Conservation (phyloP, 1,140 invertebrate genomes). For the Thaumetopoea pityocampa region DNA sequence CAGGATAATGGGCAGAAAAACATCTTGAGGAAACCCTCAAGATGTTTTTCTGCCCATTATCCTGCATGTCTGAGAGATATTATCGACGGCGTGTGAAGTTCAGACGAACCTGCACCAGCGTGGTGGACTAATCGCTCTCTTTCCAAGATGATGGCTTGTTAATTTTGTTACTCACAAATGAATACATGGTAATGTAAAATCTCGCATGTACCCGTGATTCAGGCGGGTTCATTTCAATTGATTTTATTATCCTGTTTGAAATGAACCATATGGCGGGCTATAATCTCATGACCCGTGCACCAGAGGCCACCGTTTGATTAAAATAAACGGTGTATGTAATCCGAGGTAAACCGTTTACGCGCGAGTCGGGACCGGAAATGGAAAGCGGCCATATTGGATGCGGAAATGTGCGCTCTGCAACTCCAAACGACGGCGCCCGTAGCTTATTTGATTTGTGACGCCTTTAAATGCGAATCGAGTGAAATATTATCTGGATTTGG, state of each 20-base stretch:
- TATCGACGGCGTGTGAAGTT: too few relatives aligned
- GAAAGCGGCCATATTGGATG: constrained; percentile 64
- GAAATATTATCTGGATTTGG: constrained; percentile 11
- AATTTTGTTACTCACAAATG: too few relatives aligned
- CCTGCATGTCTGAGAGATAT: too few relatives aligned
- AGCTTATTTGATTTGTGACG: constrained; percentile 18
- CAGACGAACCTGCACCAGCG: too few relatives aligned
- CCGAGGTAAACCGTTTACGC: constrained; percentile 59
- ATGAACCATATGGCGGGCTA: constrained; percentile 2
- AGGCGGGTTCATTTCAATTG: too few relatives aligned
- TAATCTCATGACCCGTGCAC: constrained; percentile 7
- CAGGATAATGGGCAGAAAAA: too few relatives aligned
- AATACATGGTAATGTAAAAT: too few relatives aligned
- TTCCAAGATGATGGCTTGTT: too few relatives aligned
- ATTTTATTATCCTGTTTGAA: constrained; percentile 5
- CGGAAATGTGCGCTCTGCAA: constrained; percentile 55
- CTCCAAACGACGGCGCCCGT: constrained; percentile 6
- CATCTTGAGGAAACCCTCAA: too few relatives aligned
- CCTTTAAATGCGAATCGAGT: constrained; percentile 6
- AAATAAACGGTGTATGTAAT: constrained; percentile 64
- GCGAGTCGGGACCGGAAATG: constrained; percentile 60
- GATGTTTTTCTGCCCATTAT: too few relatives aligned
- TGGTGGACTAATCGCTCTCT: too few relatives aligned
- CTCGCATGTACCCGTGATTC: too few relatives aligned
- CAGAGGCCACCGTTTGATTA: constrained; percentile 29